Evolutionary conservation across 92 coral and sea anemone genomes (phyloP), one percentile per base, ranked within the genome.

Genomic region (Porites rus): DNA sequence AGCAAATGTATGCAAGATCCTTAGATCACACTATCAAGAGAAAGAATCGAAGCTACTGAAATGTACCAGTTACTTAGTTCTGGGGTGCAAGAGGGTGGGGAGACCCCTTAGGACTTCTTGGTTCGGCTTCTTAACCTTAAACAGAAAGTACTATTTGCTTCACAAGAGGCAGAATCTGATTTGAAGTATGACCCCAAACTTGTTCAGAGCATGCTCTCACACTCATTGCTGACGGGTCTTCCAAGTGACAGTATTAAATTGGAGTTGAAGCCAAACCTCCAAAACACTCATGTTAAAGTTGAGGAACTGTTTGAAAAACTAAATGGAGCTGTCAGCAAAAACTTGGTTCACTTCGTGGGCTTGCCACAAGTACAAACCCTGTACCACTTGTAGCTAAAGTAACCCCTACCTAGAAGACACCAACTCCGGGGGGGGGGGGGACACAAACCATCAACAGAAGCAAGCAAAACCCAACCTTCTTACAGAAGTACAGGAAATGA

Each of bases 221-320:
- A 81, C 56, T 54, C 74, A 52, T 64, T 81, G 73, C 79, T 69
- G 61, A 74, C 81, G 2, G 91, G 91, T 9, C 65, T 88, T 24
- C 31, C 21, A 21, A 82, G 80, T 74, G 87, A 86, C 24, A 78
- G 79, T 38, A 69, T 87, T 16, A 73, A 76, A 53, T 75, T 62
- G 10, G 76, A 81, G 22, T 75, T 88, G 62, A 75, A 77, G 50
- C 80, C 72, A 19, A 56, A 65, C 69, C 77, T 90, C 13, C 80
- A 80, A 68, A 81, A 85, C 71, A 31, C 93, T n/a, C 60, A 62
- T 20, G 46, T 75, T n/a, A 76, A 75, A 9, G 88, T 75, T 76
- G 76, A 74, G 65, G 83, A 80, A 25, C 56, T 91, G 43, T 81
- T 82, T 71, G 91, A 87, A 78, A 87, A 91, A 58, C 51, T 91